phyloP scores from a whole-genome alignment of 2,797 vertebrate genomes.

The Cottoperca gobio region DNA sequence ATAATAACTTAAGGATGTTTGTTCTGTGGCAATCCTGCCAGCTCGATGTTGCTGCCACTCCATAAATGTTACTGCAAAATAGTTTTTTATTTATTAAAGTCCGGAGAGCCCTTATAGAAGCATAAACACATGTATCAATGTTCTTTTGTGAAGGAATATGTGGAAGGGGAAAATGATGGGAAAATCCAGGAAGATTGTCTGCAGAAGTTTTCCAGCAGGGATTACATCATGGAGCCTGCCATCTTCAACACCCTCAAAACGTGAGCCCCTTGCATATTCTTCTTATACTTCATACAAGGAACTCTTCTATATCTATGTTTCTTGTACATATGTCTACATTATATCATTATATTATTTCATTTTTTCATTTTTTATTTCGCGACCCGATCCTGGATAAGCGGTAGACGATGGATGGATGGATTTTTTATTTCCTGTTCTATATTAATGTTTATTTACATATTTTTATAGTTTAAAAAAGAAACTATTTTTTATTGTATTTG shows the following conservation, averaged over 20 bases:
- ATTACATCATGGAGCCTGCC: slow-evolving; percentile 99
- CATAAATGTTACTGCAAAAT: not conserved
- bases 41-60: not conserved
- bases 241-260: slow-evolving; percentile 97
- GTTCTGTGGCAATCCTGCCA: no score
- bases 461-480: no score
- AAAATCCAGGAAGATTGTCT: slow-evolving; percentile 96
- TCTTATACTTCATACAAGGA: no score
- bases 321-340: no score
- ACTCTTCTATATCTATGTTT: no score
- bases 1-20: not conserved
- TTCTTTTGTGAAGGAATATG: slow-evolving; percentile 87
- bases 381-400: no score
- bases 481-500: no score
- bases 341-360: no score
- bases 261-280: slow-evolving; percentile 65
- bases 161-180: slow-evolving; percentile 91
- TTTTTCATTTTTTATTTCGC: no score
- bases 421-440: no score
- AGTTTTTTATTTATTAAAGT: not conserved
- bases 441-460: no score
- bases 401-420: no score
- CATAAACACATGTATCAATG: not conserved
- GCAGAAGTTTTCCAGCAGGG: slow-evolving; percentile 94
- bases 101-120: not conserved